Evolutionary conservation across 2,797 vertebrate species (phyloP).

Genomic region (Neosilurus mollespiculum): DNA sequence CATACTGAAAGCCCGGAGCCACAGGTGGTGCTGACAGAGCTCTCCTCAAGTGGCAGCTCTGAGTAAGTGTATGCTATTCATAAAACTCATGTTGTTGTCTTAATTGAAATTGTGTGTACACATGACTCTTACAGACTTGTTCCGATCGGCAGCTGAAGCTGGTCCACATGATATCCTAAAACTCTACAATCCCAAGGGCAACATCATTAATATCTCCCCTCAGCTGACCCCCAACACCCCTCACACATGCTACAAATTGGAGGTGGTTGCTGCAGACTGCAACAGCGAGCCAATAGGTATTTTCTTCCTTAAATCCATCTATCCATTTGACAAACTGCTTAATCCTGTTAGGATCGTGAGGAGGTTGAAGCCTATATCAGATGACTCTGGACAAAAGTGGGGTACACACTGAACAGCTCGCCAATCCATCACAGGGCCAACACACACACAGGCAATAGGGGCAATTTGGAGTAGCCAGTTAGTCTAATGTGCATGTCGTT

Average conservation of each 20-base stretch:
- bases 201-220: constrained; percentile 79
- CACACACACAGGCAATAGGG: no score
- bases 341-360: no score
- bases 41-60: constrained; percentile 40
- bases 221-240: constrained; percentile 70
- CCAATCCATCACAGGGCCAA: no score
- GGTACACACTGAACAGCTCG: no score
- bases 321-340: no score
- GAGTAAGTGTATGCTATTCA: constrained; percentile 35
- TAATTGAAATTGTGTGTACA: constrained; percentile 11
- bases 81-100: constrained; percentile 18
- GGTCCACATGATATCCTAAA: constrained; percentile 79
- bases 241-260: constrained; percentile 72
- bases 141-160: constrained; percentile 75
- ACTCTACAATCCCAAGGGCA: constrained; percentile 78
- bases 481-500: no score
- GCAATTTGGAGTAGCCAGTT: no score
- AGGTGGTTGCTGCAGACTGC: constrained; percentile 77
- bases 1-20: constrained; percentile 32
- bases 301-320: constrained; percentile 2
- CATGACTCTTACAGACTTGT: constrained; percentile 67
- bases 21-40: constrained; percentile 55
- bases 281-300: constrained; percentile 76
- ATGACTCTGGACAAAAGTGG: no score
- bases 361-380: no score